phyloP scores from a whole-genome alignment of 1,140 invertebrate species.

The Drosophila athabasca region DNA sequence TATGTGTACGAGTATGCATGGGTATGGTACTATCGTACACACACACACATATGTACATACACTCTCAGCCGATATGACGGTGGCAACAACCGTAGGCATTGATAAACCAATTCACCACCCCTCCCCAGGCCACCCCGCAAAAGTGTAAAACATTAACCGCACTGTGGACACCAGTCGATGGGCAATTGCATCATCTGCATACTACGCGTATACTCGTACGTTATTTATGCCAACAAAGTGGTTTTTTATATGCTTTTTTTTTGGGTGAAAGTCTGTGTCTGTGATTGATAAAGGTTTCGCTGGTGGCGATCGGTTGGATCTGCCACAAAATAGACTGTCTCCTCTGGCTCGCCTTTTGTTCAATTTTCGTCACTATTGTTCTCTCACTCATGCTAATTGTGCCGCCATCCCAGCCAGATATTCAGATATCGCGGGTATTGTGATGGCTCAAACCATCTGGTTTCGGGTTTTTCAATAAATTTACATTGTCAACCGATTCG shows the following conservation, averaged over 20 bases:
- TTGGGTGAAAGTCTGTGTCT: constrained; percentile 43
- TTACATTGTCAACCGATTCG: constrained; percentile 36
- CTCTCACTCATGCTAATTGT: constrained; percentile 10
- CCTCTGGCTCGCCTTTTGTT: constrained; percentile 1
- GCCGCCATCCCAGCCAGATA: no score
- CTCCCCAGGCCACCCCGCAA: not conserved
- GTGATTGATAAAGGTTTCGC: constrained; percentile 40
- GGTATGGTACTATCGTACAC: no score
- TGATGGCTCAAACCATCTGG: constrained; percentile 25
- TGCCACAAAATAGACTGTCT: not conserved
- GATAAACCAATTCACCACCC: constrained; percentile 32
- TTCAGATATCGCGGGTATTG: constrained; percentile 3
- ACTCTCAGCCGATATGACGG: not conserved
- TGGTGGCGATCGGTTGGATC: no score
- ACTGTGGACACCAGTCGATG: constrained; percentile 21
- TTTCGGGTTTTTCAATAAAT: constrained; percentile 38
- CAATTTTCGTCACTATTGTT: constrained; percentile 52
- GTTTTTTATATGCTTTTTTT: not conserved
- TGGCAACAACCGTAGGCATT: constrained; percentile 40
- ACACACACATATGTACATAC: not conserved
- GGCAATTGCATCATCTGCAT: constrained; percentile 38
- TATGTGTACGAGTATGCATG: no score
- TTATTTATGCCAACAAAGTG: not conserved
- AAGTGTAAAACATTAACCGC: constrained; percentile 51
- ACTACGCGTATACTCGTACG: no score